Evolutionary conservation across 2,888 invertebrate genomes (phyloP).

Genomic region (Scaptomyza caliginosa): DNA sequence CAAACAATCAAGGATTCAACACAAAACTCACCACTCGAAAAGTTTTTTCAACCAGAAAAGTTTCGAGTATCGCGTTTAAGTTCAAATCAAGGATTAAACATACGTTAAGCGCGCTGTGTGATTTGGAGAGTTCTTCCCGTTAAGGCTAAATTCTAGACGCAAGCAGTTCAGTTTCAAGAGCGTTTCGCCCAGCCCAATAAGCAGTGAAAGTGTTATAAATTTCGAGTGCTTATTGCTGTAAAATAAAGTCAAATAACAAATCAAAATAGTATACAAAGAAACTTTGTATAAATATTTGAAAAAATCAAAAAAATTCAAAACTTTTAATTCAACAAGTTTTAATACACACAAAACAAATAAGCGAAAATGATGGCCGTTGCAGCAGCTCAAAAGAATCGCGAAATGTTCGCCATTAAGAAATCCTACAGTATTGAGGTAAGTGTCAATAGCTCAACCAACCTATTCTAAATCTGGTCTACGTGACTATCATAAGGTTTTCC

Average conservation of each 20-base stretch:
- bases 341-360: conserved; percentile 68
- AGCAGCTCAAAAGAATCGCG: conserved; percentile 96
- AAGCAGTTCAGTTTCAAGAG: conserved; percentile 69
- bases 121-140: conserved; percentile 58
- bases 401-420: conserved; percentile 98
- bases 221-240: conserved; percentile 80
- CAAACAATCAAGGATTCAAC: conserved; percentile 44
- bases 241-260: conserved; percentile 24
- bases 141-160: conserved; percentile 78
- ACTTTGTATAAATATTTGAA: conserved; percentile 79
- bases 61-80: conserved; percentile 56
- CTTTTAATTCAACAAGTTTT: conserved; percentile 42
- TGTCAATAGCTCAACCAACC: conserved; percentile 53
- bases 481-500: conserved; percentile 63
- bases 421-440: conserved; percentile 98
- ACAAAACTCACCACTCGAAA: conserved; percentile 30
- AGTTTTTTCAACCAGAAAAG: conserved; percentile 20
- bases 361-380: conserved; percentile 92
- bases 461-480: conserved; percentile 61
- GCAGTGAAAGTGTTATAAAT: conserved; percentile 81
- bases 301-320: conserved; percentile 6
- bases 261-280: conserved; percentile 77
- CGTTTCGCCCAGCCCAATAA: conserved; percentile 62
- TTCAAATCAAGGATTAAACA: conserved; percentile 28
- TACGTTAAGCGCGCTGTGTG: conserved; percentile 50